Conservation (phyloP, 2,888 invertebrate species). For the Campoplex capitator region DNA sequence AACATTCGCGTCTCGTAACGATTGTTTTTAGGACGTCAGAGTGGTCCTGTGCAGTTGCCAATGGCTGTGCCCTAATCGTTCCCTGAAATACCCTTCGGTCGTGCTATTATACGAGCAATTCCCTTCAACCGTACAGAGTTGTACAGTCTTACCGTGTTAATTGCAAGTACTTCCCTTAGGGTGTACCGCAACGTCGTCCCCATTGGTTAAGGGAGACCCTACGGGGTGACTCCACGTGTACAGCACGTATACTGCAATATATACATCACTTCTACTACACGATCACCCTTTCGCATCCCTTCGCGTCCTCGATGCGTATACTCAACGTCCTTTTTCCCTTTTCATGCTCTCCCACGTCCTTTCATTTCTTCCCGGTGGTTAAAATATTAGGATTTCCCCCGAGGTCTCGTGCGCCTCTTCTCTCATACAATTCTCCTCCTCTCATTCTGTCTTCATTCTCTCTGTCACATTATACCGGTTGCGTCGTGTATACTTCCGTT, state of each 20-base stretch:
- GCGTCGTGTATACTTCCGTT: constrained; percentile 35
- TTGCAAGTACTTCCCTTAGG: constrained; percentile 80
- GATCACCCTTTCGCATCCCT: constrained; percentile 32
- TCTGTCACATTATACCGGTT: constrained; percentile 48
- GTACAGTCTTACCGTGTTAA: constrained; percentile 80
- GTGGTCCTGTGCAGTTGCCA: constrained; percentile 27
- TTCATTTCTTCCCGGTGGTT: constrained; percentile 77
- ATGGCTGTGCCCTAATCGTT: constrained; percentile 32
- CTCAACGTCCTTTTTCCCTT: constrained; percentile 75
- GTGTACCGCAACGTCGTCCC: constrained; percentile 75
- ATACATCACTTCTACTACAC: constrained; percentile 38
- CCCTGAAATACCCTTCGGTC: constrained; percentile 47
- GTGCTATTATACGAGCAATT: constrained; percentile 57
- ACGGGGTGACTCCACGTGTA: constrained; percentile 55
- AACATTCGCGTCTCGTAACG: not conserved
- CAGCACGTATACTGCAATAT: constrained; percentile 23
- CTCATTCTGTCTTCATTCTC: constrained; percentile 35
- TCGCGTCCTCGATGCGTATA: constrained; percentile 70
- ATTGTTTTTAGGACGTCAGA: not conserved
- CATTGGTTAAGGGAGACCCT: constrained; percentile 53
- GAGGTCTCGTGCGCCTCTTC: constrained; percentile 68
- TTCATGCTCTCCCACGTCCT: constrained; percentile 76
- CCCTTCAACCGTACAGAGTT: constrained; percentile 69
- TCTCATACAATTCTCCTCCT: constrained; percentile 35
- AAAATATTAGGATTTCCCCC: constrained; percentile 79